Evolutionary conservation across 2,888 invertebrate species (phyloP).

Genomic region (Nowickia ferox): DNA sequence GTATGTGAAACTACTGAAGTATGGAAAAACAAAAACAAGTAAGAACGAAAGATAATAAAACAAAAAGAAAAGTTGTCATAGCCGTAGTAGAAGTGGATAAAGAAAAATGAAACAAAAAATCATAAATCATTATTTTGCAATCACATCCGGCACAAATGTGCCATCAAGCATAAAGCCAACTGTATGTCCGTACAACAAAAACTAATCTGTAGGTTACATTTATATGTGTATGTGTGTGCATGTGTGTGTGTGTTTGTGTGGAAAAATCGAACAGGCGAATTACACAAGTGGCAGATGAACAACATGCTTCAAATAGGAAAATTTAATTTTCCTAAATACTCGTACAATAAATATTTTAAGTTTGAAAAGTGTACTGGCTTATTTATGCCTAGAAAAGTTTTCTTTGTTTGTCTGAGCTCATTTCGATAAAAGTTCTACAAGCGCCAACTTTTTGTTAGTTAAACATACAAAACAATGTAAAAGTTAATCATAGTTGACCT

Average conservation of each 20-base stretch:
- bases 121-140: conserved; percentile 77
- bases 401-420: background rate
- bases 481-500: conserved; percentile 74
- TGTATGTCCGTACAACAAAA: conserved; percentile 40
- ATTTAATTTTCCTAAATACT: conserved; percentile 13
- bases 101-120: conserved; percentile 72
- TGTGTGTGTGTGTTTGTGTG: background rate
- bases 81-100: conserved; percentile 73
- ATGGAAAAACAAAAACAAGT: conserved; percentile 21
- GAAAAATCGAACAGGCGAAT: conserved; percentile 9
- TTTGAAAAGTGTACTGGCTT: background rate
- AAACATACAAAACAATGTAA: conserved; percentile 22
- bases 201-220: background rate
- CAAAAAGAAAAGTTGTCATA: conserved; percentile 68
- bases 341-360: conserved; percentile 4
- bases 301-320: conserved; percentile 13
- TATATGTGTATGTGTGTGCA: background rate
- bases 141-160: conserved; percentile 74
- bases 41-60: background rate
- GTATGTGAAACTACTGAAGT: conserved; percentile 45
- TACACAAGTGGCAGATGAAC: background rate
- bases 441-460: background rate
- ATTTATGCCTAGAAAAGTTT: conserved; percentile 3
- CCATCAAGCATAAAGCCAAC: conserved; percentile 68
- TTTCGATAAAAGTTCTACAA: background rate